Evolutionary conservation across 1,140 invertebrate species (phyloP), one percentile per base, ranked within the genome.

Genomic region (Capitella teleta): DNA sequence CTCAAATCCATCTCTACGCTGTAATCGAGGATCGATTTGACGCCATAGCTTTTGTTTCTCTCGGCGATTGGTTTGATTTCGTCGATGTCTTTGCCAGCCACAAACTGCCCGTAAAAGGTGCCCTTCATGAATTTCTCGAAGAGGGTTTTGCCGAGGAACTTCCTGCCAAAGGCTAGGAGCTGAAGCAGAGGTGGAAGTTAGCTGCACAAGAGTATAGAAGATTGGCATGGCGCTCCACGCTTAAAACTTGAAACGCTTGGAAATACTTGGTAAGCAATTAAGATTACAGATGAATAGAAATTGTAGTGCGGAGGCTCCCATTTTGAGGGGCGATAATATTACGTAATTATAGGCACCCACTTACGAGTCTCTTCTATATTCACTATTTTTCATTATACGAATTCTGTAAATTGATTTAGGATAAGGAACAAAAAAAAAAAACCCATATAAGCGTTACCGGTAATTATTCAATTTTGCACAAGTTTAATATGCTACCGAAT

Each of bases 71-170:
- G 90, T 52, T 82, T 80, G 28, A 77, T 63, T 10, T 51, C 59
- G 3, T 59, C 58, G 44, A 66, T 34, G 58, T 59, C 51, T 38
- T 65, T 64, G 23, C 72, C 72, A 37, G 62, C 70, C 8, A 99
- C 94, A 75, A 99, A 99, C 72, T 98, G 95, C 10, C 94, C 94
- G 70, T 97, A 99, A 75, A 98, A 95, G 18, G 93, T 93, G 1
- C 79, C 74, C 70, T 91, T 91, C 87, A 98, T 95, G 32, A 94
- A 54, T n/a, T 73, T 59, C 16, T 82, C 79, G 72, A 98, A 98
- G 6, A 98, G 65, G 52, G 67, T 78, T 58, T 88, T 81, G 2
- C 95, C 94, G 30, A 98, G 67, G n/a, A 96, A 12, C 80, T 75
- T 12, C 86, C 54, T 76, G 88, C 89, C 83, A 98, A 87, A 24